Conservation (phyloP, 2,888 invertebrate genomes). For the Eupithecia centaureata region DNA sequence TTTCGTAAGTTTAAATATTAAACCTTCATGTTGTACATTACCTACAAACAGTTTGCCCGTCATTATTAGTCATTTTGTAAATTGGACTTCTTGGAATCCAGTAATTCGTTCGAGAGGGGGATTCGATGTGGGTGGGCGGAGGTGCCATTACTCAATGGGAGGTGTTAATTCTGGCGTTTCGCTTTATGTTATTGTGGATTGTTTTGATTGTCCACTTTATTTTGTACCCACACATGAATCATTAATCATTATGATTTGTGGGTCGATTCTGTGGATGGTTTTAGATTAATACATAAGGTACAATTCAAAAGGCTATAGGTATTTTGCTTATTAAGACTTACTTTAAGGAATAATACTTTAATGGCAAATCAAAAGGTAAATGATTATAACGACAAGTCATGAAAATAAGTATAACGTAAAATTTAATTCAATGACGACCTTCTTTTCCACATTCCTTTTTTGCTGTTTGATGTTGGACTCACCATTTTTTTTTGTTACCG, state of each 20-base stretch:
- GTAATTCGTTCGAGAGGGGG: constrained; percentile 69
- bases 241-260: constrained; percentile 33
- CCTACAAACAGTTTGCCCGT: not conserved
- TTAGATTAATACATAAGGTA: not conserved
- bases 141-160: constrained; percentile 63
- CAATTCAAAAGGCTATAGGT: not conserved
- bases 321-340: not conserved
- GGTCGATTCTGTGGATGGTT: constrained; percentile 23
- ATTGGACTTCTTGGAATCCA: constrained; percentile 64
- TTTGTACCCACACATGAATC: constrained; percentile 29
- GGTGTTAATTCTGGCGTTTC: constrained; percentile 75
- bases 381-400: not conserved
- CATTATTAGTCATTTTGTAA: constrained; percentile 43
- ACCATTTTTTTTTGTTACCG: too few species aligned
- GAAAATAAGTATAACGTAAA: not conserved
- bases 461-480: too few species aligned
- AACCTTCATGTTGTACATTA: not conserved
- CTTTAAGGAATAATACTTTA: too few species aligned
- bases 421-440: not conserved
- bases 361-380: not conserved
- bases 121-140: constrained; percentile 71
- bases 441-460: not conserved
- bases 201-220: constrained; percentile 40
- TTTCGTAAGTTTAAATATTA: not conserved
- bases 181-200: constrained; percentile 49